These are phyloP conservation scores for Papilio helenus DNA, from an alignment of 1,140 invertebrate species.

Conservation along the genomic window DNA sequence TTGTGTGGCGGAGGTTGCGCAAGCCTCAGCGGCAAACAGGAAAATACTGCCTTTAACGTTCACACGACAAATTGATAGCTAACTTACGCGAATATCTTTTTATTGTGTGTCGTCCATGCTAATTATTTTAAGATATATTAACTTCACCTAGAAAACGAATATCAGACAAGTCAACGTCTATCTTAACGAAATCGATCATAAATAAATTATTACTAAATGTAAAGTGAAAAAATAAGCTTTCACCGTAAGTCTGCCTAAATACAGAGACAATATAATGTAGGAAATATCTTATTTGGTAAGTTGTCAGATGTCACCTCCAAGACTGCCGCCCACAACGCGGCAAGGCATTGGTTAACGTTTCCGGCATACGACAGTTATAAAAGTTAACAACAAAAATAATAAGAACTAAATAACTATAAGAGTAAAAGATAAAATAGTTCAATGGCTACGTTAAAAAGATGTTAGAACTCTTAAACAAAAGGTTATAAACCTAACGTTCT, in stretches of 20 bases:
- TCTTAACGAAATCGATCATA: not conserved
- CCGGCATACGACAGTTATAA: conserved; percentile 45
- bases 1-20: conserved; percentile 47
- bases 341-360: conserved; percentile 55
- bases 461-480: not conserved
- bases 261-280: conserved; percentile 33
- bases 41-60: conserved; percentile 42
- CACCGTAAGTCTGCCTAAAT: conserved; percentile 20
- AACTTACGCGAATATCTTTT: conserved; percentile 5
- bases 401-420: not conserved
- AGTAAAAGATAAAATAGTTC: not conserved
- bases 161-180: not conserved
- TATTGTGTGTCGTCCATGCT: not conserved
- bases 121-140: not conserved
- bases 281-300: conserved; percentile 32
- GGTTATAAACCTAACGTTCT: conserved; percentile 35
- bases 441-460: not conserved
- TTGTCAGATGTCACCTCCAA: conserved; percentile 39
- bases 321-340: conserved; percentile 49
- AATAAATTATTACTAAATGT: not conserved
- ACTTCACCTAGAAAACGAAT: not conserved
- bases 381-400: not conserved
- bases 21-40: conserved; percentile 51
- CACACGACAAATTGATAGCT: conserved; percentile 16
- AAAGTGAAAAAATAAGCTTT: conserved; percentile 31